phyloP scores from a whole-genome alignment of 2,888 invertebrate genomes.

The Rhorus exstirpatorius region DNA sequence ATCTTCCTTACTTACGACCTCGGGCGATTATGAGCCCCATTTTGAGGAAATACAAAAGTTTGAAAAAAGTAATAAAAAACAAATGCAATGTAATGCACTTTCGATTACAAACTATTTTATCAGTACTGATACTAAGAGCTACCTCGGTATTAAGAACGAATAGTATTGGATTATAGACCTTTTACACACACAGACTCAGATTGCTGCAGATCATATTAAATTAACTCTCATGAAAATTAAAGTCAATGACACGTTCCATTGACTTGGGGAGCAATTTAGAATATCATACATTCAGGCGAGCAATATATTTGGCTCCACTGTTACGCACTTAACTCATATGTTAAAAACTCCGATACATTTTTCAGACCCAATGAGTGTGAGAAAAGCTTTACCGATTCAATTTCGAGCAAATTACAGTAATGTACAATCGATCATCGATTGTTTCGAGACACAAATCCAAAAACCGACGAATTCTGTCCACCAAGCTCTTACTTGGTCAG shows the following conservation, averaged over 20 bases:
- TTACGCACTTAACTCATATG: constrained; percentile 46
- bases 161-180: constrained; percentile 49
- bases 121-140: constrained; percentile 40
- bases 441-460: constrained; percentile 78
- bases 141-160: constrained; percentile 46
- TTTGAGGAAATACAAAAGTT: constrained; percentile 1
- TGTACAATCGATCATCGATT: constrained; percentile 76
- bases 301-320: constrained; percentile 44
- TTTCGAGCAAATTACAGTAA: constrained; percentile 72
- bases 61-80: neutral
- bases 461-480: constrained; percentile 74
- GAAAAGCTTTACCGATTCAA: constrained; percentile 63
- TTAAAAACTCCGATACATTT: constrained; percentile 55
- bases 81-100: constrained; percentile 10
- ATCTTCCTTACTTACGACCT: neutral
- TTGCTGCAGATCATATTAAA: constrained; percentile 31
- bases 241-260: constrained; percentile 55
- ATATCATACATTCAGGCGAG: constrained; percentile 37
- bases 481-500: constrained; percentile 77
- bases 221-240: constrained; percentile 62
- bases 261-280: constrained; percentile 57
- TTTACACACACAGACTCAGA: constrained; percentile 22
- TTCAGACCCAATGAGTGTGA: constrained; percentile 50
- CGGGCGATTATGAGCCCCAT: constrained; percentile 19
- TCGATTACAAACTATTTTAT: constrained; percentile 47